Conservation (phyloP, 1,140 invertebrate species). For the Steinernema feltiae region DNA sequence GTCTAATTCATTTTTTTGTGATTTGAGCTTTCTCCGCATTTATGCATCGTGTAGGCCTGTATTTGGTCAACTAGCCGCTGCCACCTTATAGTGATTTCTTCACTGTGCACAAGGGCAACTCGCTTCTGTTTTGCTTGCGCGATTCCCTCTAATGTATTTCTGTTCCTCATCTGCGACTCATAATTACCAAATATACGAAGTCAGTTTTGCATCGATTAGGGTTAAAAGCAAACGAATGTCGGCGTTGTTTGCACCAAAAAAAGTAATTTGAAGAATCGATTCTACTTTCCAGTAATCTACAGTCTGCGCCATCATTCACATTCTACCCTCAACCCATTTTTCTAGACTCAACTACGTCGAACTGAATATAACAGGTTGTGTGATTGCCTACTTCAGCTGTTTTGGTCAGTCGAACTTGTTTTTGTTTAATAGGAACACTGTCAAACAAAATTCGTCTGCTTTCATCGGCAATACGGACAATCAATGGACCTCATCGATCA, state of each 20-base stretch:
- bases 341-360: background rate
- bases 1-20: no score
- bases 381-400: background rate
- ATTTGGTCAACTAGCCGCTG: no score
- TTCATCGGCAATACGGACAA: background rate
- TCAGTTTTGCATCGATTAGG: no score
- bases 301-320: background rate
- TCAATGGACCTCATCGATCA: slow-evolving; percentile 8
- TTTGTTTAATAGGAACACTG: background rate
- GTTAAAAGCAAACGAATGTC: background rate
- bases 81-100: no score
- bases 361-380: background rate
- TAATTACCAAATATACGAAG: no score
- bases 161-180: no score
- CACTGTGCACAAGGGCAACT: no score
- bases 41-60: no score
- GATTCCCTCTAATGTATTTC: no score
- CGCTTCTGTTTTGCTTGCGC: no score
- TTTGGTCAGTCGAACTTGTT: slow-evolving; percentile 15
- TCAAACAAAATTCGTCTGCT: background rate
- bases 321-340: background rate
- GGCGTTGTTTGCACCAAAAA: slow-evolving; percentile 1
- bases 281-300: background rate
- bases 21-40: no score
- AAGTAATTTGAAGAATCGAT: background rate